Evolutionary conservation across 2,888 invertebrate genomes (phyloP).

Genomic region (Eledone cirrhosa): DNA sequence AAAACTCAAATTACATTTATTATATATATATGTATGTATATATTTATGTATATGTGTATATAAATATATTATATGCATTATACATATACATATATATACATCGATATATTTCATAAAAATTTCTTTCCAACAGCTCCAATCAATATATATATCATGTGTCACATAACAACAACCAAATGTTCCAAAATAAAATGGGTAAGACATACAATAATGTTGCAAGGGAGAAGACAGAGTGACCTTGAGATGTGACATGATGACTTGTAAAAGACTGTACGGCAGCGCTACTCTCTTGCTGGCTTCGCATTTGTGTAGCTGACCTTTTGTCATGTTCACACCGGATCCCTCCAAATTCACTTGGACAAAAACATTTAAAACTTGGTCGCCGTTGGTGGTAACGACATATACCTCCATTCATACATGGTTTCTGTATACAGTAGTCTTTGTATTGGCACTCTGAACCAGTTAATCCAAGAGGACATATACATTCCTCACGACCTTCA

Average conservation of each 20-base stretch:
- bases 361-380: slow-evolving; percentile 42
- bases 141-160: too few species aligned
- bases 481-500: slow-evolving; percentile 27
- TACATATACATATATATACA: too few species aligned
- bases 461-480: slow-evolving; percentile 30
- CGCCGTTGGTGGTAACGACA: slow-evolving; percentile 44
- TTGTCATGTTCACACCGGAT: slow-evolving; percentile 39
- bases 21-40: too few species aligned
- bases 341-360: slow-evolving; percentile 41
- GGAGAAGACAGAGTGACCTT: background rate
- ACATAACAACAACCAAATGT: too few species aligned
- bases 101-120: too few species aligned
- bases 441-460: slow-evolving; percentile 36
- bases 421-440: slow-evolving; percentile 41
- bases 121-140: too few species aligned
- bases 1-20: too few species aligned
- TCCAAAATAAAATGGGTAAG: too few species aligned
- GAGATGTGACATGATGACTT: background rate
- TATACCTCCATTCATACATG: slow-evolving; percentile 46
- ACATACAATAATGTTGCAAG: too few species aligned
- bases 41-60: too few species aligned
- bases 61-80: too few species aligned
- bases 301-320: background rate
- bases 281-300: background rate
- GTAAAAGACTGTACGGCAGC: background rate